Conservation (phyloP, 1,140 invertebrate genomes). For the Chionoecetes opilio region DNA sequence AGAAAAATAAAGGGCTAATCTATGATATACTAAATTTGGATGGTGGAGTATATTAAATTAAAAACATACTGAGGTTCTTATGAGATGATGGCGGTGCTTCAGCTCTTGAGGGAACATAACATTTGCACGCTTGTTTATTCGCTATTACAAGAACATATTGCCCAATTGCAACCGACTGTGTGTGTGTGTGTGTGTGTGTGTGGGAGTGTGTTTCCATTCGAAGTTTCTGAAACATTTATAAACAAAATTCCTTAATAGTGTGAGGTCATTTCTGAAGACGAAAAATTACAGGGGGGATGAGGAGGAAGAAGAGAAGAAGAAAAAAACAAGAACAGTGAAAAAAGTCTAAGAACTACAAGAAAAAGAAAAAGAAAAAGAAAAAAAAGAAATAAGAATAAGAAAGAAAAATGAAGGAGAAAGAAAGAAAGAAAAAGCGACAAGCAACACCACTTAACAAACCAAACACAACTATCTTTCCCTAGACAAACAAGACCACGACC, state of each 20-base stretch:
- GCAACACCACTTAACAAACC: neutral
- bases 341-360: neutral
- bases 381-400: neutral
- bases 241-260: too few relatives aligned
- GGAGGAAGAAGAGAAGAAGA: neutral
- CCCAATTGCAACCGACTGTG: neutral
- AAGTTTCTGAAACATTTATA: too few relatives aligned
- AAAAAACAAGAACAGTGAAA: neutral
- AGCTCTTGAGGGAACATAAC: neutral
- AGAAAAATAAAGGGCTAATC: neutral
- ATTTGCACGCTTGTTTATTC: neutral
- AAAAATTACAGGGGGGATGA: too few relatives aligned
- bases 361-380: neutral
- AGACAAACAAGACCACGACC: too few relatives aligned
- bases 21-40: neutral
- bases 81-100: neutral
- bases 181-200: constrained; percentile 7
- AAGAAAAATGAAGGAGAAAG: neutral
- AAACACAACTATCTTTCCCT: too few relatives aligned
- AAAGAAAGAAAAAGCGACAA: neutral
- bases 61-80: neutral
- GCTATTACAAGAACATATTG: constrained; percentile 16
- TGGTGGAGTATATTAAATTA: neutral
- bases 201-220: too few relatives aligned
- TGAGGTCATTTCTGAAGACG: too few relatives aligned